Evolutionary conservation across 2,888 invertebrate genomes (phyloP).

Genomic region (Sphaerophoria rueppellii): DNA sequence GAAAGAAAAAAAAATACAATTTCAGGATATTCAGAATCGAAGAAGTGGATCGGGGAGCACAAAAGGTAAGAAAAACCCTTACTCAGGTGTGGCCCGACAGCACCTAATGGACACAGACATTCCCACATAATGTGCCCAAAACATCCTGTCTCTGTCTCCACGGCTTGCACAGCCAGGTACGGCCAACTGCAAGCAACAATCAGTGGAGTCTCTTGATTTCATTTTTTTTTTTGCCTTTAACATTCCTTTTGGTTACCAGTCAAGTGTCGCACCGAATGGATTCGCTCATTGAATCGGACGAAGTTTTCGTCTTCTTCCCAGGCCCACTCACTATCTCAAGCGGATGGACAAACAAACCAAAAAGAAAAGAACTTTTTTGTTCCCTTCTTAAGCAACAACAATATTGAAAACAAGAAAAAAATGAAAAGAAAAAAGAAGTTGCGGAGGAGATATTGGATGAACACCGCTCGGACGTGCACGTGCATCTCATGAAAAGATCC

Average conservation of each 20-base stretch:
- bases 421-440: constrained; percentile 48
- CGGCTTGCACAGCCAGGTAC: constrained; percentile 47
- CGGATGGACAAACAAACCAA: constrained; percentile 70
- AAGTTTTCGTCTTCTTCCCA: constrained; percentile 62
- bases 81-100: constrained; percentile 73
- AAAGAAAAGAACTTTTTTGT: constrained; percentile 29
- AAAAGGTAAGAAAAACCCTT: constrained; percentile 25
- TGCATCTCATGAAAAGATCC: constrained; percentile 73
- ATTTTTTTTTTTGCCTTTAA: constrained; percentile 24
- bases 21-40: constrained; percentile 28
- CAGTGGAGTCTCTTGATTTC: constrained; percentile 24
- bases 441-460: constrained; percentile 64
- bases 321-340: constrained; percentile 67
- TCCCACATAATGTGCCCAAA: constrained; percentile 68
- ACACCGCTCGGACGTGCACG: constrained; percentile 72
- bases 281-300: constrained; percentile 69
- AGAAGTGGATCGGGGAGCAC: constrained; percentile 2
- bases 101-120: constrained; percentile 73
- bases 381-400: constrained; percentile 48
- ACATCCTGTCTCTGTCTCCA: constrained; percentile 72
- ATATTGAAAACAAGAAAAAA: constrained; percentile 63
- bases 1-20: constrained; percentile 34
- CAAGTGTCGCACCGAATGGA: constrained; percentile 72
- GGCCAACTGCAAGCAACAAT: background rate
- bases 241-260: constrained; percentile 69